phyloP scores from a whole-genome alignment of 1,140 invertebrate genomes.

The Drosophila albomicans region DNA sequence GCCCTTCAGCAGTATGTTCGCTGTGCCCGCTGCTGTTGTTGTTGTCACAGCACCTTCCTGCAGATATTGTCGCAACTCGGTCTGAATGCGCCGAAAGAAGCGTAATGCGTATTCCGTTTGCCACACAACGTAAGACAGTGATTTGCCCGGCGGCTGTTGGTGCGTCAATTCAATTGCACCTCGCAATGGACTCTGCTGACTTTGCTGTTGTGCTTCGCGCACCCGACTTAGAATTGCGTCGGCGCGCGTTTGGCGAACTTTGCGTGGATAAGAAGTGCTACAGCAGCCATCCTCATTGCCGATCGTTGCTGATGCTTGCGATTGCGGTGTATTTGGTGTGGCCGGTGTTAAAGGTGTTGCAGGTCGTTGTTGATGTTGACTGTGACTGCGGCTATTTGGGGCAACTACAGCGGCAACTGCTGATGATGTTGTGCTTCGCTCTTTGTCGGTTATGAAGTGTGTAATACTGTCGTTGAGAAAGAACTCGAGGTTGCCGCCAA shows the following conservation, averaged over 20 bases:
- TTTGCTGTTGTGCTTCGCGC: slow-evolving; percentile 33
- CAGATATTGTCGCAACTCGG: slow-evolving; percentile 71
- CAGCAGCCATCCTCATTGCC: slow-evolving; percentile 49
- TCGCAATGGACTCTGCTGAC: slow-evolving; percentile 14
- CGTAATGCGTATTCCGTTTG: slow-evolving; percentile 86
- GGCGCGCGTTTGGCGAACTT: slow-evolving; percentile 86
- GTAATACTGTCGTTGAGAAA: slow-evolving; percentile 87
- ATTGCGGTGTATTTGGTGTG: slow-evolving; percentile 56
- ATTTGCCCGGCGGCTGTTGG: slow-evolving; percentile 17
- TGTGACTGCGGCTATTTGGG: slow-evolving; percentile 34
- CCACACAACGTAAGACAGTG: slow-evolving; percentile 83
- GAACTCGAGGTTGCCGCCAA: slow-evolving; percentile 88
- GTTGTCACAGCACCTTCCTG: slow-evolving; percentile 42
- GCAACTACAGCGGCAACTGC: slow-evolving; percentile 21
- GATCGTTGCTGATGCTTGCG: slow-evolving; percentile 25
- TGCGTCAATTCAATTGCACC: slow-evolving; percentile 22
- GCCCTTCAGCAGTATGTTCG: slow-evolving; percentile 70
- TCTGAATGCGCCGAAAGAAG: slow-evolving; percentile 77
- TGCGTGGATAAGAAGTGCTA: slow-evolving; percentile 19
- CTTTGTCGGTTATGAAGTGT: slow-evolving; percentile 87
- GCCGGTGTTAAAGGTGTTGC: slow-evolving; percentile 46
- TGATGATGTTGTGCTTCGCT: slow-evolving; percentile 15
- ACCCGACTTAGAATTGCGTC: slow-evolving; percentile 90
- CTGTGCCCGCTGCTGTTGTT: slow-evolving; percentile 17
- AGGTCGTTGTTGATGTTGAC: slow-evolving; percentile 3